Base-by-base conservation (phyloP, 2,888 invertebrate species). In the Cristatella mucedo region DNA sequence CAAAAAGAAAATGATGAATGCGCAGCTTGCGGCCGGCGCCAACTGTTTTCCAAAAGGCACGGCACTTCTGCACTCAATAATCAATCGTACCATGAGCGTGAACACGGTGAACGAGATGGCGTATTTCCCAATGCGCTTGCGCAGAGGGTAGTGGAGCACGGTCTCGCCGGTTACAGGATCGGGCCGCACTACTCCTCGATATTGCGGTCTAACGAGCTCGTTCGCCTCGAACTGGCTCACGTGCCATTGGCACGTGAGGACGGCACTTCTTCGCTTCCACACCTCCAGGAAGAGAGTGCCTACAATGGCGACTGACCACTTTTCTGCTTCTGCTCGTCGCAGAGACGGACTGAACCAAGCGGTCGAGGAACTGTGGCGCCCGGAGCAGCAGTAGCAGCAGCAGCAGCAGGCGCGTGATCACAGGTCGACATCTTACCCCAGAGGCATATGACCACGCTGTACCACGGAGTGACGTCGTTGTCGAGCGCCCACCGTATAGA, bases 161-260 rank as follows among this genome's bases (percentile, higher is more conserved):
- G 52, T 45, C 41, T 65, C 57, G 9, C 57, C 53, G 1, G 63
- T 62, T 5, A 68, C 55, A 2, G 65, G 61, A 44, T 68, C 63
- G n/a, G n/a, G n/a, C n/a, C n/a, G n/a, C n/a, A n/a, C n/a, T n/a
- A n/a, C n/a, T n/a, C n/a, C n/a, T n/a, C n/a, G n/a, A 31, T 54
- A 61, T 36, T 56, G 53, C 2, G 70, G 68, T 42, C 69, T 48
- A 48, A 70, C 68, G 2, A 66, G 66, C 42, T 70, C 68, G 19
- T 57, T 56, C 4, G 56, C 53, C 40, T 68, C 66, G 49, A 63
- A 68, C 42, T 61, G 57, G 37, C 66, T 62, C 2, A 67, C 67
- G 43, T 69, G 65, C 70, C 70, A 70, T 43, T 66, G 56, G 45
- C 67, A 68, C 2, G 69, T 64, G 18, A 68, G 47, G 1, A 55